Evolutionary conservation across 2,797 vertebrate genomes (phyloP).

Genomic region (Helostoma temminkii): DNA sequence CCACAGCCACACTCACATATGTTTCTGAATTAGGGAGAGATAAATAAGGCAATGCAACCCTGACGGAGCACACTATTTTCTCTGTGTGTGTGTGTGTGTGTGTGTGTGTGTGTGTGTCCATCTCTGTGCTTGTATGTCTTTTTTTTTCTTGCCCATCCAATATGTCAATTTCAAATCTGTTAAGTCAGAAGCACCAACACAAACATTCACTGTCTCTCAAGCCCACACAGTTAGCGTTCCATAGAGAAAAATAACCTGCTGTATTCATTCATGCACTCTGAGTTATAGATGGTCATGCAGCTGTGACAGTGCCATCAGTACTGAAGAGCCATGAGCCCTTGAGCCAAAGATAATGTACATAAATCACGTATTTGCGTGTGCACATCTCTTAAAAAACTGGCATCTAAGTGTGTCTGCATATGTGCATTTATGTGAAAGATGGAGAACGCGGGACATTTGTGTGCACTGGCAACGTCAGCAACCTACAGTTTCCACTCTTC

Average conservation of each 20-base stretch:
- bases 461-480: slow-evolving; percentile 39
- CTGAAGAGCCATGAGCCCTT: slow-evolving; percentile 56
- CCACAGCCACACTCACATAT: slow-evolving; percentile 41
- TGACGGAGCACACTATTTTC: slow-evolving; percentile 34
- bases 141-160: neutral
- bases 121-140: slow-evolving; percentile 19
- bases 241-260: slow-evolving; percentile 36
- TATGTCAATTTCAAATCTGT: slow-evolving; percentile 26
- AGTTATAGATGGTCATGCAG: slow-evolving; percentile 60
- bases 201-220: slow-evolving; percentile 23
- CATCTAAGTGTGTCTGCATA: slow-evolving; percentile 8
- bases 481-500: slow-evolving; percentile 33
- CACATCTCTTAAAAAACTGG: slow-evolving; percentile 18
- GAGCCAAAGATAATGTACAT: slow-evolving; percentile 68
- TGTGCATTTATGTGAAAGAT: slow-evolving; percentile 28
- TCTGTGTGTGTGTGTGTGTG: slow-evolving; percentile 27
- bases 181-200: slow-evolving; percentile 17
- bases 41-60: slow-evolving; percentile 61
- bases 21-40: slow-evolving; percentile 66
- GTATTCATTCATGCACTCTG: slow-evolving; percentile 57
- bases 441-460: slow-evolving; percentile 34
- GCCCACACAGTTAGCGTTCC: slow-evolving; percentile 10
- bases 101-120: slow-evolving; percentile 31
- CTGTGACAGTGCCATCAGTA: slow-evolving; percentile 52
- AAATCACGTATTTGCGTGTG: slow-evolving; percentile 51